These are phyloP conservation scores for Cheilosia vernalis DNA, from an alignment of 2,888 invertebrate species.

Conservation along the genomic window DNA sequence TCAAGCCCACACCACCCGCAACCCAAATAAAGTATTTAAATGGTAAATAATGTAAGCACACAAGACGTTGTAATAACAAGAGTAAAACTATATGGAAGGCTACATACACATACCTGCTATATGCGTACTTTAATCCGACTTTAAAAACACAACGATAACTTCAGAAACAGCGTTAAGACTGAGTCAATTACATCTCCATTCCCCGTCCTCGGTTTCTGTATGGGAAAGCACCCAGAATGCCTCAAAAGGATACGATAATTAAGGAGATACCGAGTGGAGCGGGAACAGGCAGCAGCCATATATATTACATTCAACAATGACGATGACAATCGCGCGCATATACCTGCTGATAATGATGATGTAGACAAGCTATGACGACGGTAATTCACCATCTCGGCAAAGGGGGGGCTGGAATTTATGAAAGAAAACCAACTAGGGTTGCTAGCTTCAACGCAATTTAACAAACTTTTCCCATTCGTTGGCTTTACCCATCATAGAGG, in stretches of 20 bases:
- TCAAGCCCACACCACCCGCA: not conserved
- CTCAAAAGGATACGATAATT: constrained; percentile 47
- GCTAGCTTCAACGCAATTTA: constrained; percentile 36
- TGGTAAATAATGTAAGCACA: constrained; percentile 43
- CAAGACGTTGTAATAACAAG: constrained; percentile 33
- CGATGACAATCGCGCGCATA: constrained; percentile 38
- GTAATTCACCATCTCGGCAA: constrained; percentile 42
- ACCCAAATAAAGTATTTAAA: constrained; percentile 51
- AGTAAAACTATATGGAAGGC: not conserved
- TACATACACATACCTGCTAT: not conserved
- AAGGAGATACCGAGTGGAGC: constrained; percentile 3
- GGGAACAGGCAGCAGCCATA: constrained; percentile 21
- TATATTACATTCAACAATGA: constrained; percentile 54
- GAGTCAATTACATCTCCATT: constrained; percentile 18
- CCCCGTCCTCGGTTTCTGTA: not conserved
- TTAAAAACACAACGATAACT: constrained; percentile 33
- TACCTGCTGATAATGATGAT: constrained; percentile 47
- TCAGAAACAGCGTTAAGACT: constrained; percentile 31
- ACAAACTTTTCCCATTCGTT: constrained; percentile 33
- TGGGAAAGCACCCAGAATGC: constrained; percentile 12
- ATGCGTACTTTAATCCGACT: constrained; percentile 18
- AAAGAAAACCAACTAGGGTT: constrained; percentile 25
- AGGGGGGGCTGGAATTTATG: constrained; percentile 28
- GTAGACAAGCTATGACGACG: constrained; percentile 53
- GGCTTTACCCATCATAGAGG: not conserved